A percentile compares a stretch with the other conserved stretches of the same genome.
Conservation (phyloP, 2,113 vertebrate genomes). For the Okapia johnstoni region DNA sequence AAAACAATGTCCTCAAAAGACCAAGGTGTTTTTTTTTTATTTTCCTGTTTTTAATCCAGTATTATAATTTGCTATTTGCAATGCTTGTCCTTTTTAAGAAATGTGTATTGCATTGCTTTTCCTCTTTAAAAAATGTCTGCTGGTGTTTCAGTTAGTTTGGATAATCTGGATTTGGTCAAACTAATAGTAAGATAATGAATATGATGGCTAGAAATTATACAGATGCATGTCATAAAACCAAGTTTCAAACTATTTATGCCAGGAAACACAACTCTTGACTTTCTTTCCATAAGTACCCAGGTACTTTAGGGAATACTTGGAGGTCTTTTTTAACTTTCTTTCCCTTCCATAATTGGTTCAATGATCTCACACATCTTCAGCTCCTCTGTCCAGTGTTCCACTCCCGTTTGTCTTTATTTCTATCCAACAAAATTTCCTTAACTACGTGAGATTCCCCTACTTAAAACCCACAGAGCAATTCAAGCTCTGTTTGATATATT, state of each 20-base stretch:
- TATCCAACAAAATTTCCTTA: neutral
- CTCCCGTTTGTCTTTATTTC: neutral
- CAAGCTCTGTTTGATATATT: neutral
- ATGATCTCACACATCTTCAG: neutral
- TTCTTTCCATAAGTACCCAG: neutral
- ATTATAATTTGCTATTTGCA: neutral
- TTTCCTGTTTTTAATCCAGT: neutral
- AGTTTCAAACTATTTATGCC: neutral
- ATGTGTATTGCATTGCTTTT: neutral
- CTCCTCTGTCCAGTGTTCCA: neutral
- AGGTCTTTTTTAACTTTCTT: neutral
- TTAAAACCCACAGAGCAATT: neutral
- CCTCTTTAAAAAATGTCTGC: neutral
- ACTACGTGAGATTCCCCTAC: neutral
- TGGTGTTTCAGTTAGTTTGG: neutral
- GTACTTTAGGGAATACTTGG: neutral
- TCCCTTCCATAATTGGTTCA: neutral
- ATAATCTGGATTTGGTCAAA: neutral
- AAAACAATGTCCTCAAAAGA: neutral
- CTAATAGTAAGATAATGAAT: neutral
- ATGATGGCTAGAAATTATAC: neutral
- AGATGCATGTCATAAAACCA: neutral
- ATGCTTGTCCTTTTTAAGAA: neutral
- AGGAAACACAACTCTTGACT: neutral
- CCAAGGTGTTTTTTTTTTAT: neutral